phyloP scores from a whole-genome alignment of 2,113 vertebrate genomes.

The Atrichornis clamosus region DNA sequence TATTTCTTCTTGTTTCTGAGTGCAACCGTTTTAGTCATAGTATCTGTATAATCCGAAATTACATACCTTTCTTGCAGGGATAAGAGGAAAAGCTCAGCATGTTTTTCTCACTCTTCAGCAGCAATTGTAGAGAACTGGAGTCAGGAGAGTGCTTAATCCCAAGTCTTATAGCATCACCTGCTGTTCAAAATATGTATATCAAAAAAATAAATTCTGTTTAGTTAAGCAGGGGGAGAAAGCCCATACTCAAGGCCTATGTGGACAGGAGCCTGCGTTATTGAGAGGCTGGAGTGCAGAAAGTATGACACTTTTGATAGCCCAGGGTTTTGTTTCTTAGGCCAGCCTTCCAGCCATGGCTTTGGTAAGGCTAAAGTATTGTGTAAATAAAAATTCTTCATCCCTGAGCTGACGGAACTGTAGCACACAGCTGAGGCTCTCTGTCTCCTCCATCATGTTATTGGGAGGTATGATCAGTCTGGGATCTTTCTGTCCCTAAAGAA shows the following conservation, averaged over 20 bases:
- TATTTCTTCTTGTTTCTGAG: not conserved
- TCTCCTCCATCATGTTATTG: not conserved
- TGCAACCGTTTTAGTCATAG: not conserved
- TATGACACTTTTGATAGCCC: not conserved
- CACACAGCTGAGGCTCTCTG: not conserved
- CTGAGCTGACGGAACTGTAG: not conserved
- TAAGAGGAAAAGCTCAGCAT: not conserved
- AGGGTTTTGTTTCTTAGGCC: not conserved
- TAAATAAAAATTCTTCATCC: not conserved
- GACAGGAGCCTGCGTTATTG: not conserved
- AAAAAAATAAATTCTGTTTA: not conserved
- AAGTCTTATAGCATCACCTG: conserved; percentile 71
- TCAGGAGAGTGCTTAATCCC: not conserved
- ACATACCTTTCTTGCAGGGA: not conserved
- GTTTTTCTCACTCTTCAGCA: not conserved
- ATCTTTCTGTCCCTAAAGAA: not conserved
- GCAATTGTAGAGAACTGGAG: too few relatives aligned
- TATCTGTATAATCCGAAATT: not conserved
- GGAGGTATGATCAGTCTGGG: not conserved
- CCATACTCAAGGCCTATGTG: not conserved
- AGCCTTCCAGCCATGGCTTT: not conserved
- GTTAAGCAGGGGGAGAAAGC: rapidly evolving
- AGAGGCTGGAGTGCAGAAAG: not conserved
- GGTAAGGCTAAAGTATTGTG: not conserved
- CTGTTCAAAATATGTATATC: not conserved